Conservation (phyloP, 2,113 vertebrate species). For the Brachypodius melanocephalos region DNA sequence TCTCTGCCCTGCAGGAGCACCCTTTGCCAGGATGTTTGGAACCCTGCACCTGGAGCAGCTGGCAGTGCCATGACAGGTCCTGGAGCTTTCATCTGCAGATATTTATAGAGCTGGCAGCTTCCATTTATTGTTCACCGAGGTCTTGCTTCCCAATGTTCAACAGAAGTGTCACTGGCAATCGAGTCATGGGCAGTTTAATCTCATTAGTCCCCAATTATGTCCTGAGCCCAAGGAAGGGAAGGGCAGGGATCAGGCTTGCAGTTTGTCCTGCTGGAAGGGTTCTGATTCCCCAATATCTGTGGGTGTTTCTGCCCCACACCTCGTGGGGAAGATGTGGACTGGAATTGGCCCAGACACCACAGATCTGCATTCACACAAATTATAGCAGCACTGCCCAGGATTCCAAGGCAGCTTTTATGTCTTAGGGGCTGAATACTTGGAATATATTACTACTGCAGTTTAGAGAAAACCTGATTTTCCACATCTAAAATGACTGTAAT, state of each 20-base stretch:
- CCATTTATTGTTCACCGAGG: not conserved
- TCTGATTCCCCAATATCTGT: accelerated
- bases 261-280: not conserved
- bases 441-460: not conserved
- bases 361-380: not conserved
- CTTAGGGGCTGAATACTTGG: not conserved
- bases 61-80: not conserved
- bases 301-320: not conserved
- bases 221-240: not conserved
- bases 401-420: not conserved
- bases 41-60: not conserved
- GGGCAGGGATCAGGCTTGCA: not conserved
- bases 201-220: not conserved
- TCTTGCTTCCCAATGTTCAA: not conserved
- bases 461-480: not conserved
- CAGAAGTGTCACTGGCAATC: not conserved
- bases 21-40: not conserved
- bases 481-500: not conserved
- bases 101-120: not conserved
- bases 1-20: not conserved
- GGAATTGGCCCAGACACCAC: not conserved
- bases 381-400: not conserved
- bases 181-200: not conserved
- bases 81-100: not conserved
- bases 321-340: accelerated